A percentile compares a stretch with the other conserved stretches of the same genome.
Evolutionary conservation across 2,888 invertebrate species (phyloP).

Genomic region (Yponomeuta evonymella): DNA sequence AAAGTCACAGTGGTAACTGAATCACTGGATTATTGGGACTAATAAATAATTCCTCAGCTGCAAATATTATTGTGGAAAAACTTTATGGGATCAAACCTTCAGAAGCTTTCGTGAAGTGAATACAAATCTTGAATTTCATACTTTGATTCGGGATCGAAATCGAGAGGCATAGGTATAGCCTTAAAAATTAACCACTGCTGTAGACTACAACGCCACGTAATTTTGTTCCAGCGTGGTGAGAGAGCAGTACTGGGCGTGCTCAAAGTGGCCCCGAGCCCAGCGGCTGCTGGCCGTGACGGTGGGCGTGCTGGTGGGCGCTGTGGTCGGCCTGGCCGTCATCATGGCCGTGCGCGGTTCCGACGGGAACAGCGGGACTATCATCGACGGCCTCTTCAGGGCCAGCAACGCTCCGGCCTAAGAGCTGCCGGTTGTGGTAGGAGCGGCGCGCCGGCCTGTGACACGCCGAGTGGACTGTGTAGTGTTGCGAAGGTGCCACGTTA

Average conservation of each 20-base stretch:
- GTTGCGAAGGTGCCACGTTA: too few relatives aligned
- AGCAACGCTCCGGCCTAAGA: conserved; percentile 18
- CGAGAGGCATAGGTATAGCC: too few relatives aligned
- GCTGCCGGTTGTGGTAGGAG: conserved; percentile 28
- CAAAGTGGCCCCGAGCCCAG: conserved; percentile 56
- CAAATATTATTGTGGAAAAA: too few relatives aligned
- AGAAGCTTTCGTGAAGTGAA: too few relatives aligned
- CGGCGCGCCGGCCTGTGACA: background rate
- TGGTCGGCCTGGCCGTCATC: conserved; percentile 49
- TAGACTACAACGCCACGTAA: too few relatives aligned
- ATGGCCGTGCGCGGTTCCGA: conserved; percentile 31
- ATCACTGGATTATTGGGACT: too few relatives aligned
- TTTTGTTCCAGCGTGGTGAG: conserved; percentile 34
- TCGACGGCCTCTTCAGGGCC: conserved; percentile 37
- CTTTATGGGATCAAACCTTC: too few relatives aligned
- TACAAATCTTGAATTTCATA: too few relatives aligned
- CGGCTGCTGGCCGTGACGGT: conserved; percentile 48
- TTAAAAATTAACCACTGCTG: too few relatives aligned
- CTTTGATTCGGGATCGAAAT: too few relatives aligned
- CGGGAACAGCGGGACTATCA: conserved; percentile 25
- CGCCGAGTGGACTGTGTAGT: background rate
- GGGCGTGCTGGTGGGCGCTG: conserved; percentile 51
- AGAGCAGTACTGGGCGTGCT: conserved; percentile 67
- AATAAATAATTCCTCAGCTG: too few relatives aligned
- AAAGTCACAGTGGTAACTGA: too few relatives aligned